Evolutionary conservation across 2,113 vertebrate species (phyloP).

Genomic region (Dicerorhinus sumatrensis): DNA sequence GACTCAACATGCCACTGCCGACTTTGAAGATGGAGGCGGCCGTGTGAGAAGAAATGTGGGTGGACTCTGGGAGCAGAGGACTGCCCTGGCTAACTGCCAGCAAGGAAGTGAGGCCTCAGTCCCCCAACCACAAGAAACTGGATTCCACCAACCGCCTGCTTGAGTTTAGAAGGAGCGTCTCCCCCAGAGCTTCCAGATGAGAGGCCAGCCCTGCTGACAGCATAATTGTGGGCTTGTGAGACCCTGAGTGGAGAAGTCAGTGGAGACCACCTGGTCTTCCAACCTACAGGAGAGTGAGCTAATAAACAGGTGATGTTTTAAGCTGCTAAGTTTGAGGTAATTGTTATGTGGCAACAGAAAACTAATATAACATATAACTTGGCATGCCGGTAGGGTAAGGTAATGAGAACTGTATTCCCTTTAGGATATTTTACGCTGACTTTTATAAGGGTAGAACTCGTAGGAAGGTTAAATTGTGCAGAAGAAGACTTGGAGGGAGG

Average conservation of each 20-base stretch:
- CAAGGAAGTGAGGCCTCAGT: fast-evolving
- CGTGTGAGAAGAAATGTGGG: fast-evolving
- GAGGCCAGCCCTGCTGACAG: background rate
- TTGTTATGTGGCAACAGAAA: background rate
- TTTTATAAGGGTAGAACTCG: background rate
- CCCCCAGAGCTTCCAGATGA: background rate
- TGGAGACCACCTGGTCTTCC: background rate
- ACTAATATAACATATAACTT: fast-evolving
- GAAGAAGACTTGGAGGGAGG: background rate
- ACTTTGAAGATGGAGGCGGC: fast-evolving
- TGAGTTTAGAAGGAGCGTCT: fast-evolving
- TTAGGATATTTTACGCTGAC: background rate
- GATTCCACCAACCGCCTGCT: background rate
- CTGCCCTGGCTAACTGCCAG: background rate
- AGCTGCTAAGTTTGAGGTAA: background rate
- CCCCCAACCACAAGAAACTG: background rate
- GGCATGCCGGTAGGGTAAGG: too few species aligned
- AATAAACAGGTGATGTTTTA: background rate
- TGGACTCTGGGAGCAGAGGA: background rate
- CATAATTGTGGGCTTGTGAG: too few species aligned
- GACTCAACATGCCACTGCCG: fast-evolving
- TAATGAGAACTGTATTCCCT: background rate
- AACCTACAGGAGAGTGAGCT: background rate
- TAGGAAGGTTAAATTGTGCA: background rate
- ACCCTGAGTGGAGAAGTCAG: background rate